Percentiles rank a stretch among this genome's conserved stretches.
phyloP scores from a whole-genome alignment of 1,140 invertebrate genomes.

The Heliconius hewitsoni region DNA sequence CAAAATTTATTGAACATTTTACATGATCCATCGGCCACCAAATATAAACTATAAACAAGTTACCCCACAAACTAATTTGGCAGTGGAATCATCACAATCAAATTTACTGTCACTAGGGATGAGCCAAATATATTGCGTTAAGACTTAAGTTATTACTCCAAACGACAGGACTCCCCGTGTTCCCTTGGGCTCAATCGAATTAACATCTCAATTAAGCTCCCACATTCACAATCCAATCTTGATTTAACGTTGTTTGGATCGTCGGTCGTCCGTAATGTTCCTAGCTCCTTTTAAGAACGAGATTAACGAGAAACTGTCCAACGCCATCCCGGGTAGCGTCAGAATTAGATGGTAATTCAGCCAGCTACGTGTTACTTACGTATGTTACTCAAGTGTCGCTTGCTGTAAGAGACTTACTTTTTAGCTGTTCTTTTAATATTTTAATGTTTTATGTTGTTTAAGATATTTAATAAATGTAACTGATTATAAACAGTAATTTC shows the following conservation, averaged over 20 bases:
- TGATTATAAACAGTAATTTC: no score
- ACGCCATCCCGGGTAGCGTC: conserved; percentile 34
- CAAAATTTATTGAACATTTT: neutral
- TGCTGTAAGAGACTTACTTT: neutral
- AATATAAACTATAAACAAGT: conserved; percentile 1
- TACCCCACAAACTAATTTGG: conserved; percentile 14
- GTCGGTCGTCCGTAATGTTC: conserved; percentile 34
- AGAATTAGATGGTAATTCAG: conserved; percentile 33
- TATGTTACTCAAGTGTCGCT: conserved; percentile 7
- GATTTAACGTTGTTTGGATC: conserved; percentile 42
- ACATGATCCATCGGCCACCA: neutral
- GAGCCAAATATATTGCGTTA: conserved; percentile 30
- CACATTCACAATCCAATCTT: conserved; percentile 41
- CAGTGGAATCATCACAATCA: conserved; percentile 22
- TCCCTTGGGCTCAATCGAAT: conserved; percentile 40
- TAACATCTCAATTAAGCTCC: conserved; percentile 43
- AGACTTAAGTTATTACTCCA: conserved; percentile 34
- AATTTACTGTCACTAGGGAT: conserved; percentile 31
- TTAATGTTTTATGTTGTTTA: neutral
- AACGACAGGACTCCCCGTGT: conserved; percentile 19
- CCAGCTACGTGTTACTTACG: conserved; percentile 18
- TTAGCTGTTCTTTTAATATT: neutral
- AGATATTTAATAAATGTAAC: no score
- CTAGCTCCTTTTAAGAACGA: conserved; percentile 42
- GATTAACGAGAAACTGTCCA: conserved; percentile 46